phyloP scores from a whole-genome alignment of 2,797 vertebrate genomes.

The Sebastes diploproa region DNA sequence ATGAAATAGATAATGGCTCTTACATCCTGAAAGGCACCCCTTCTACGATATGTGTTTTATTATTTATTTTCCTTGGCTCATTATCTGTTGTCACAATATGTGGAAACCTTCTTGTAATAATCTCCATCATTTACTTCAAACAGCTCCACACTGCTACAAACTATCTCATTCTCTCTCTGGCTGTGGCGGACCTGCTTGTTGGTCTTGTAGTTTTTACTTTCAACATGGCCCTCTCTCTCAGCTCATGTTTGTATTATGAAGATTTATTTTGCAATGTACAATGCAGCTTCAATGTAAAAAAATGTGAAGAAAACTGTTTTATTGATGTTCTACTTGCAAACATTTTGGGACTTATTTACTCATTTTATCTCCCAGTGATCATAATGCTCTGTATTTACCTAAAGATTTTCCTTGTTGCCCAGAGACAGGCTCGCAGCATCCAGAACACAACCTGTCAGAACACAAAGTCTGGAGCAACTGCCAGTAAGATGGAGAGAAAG shows the following conservation, averaged over 20 bases:
- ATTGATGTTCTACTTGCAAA: neutral
- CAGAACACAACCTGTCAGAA: too few species aligned
- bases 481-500: too few species aligned
- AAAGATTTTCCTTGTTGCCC: conserved; percentile 81
- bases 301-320: neutral
- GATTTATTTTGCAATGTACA: conserved; percentile 75
- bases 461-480: too few species aligned
- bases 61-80: conserved; percentile 23
- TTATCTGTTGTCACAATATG: conserved; percentile 27
- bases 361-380: conserved; percentile 84
- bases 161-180: conserved; percentile 48
- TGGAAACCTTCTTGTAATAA: conserved; percentile 52
- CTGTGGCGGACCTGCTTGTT: conserved; percentile 42
- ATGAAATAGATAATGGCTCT: neutral
- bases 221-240: conserved; percentile 47
- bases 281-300: conserved; percentile 74
- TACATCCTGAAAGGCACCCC: conserved; percentile 14
- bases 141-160: conserved; percentile 54
- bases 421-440: too few species aligned
- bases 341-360: conserved; percentile 78
- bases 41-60: conserved; percentile 9
- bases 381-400: conserved; percentile 46
- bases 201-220: conserved; percentile 37
- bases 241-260: conserved; percentile 78
- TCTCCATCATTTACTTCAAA: conserved; percentile 47